phyloP scores from a whole-genome alignment of 2,113 vertebrate species.

The Chaetops frenatus region DNA sequence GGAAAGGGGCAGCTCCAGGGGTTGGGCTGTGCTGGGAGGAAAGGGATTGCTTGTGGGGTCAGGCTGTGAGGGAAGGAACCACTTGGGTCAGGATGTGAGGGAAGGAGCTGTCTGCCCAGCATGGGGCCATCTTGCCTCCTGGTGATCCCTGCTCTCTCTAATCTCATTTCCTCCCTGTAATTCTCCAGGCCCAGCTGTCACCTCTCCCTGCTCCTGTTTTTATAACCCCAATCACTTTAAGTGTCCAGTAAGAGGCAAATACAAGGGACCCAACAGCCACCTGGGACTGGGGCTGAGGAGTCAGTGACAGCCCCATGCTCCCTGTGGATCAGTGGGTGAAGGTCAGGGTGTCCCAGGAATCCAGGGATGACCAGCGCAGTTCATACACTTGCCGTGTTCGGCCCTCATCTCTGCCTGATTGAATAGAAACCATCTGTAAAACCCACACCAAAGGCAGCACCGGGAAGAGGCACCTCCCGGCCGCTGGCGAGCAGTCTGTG shows the following conservation, averaged over 20 bases:
- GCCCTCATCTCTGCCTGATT: accelerated
- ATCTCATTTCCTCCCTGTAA: background rate
- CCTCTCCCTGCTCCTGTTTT: background rate
- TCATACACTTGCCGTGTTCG: accelerated
- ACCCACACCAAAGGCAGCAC: background rate
- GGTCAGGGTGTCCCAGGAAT: background rate
- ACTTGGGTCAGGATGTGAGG: accelerated
- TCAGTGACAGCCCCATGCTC: accelerated
- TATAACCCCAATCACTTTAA: background rate
- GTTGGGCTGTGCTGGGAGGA: background rate
- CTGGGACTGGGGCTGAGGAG: background rate
- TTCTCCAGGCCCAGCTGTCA: background rate
- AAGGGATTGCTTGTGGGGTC: background rate
- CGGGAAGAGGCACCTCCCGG: background rate
- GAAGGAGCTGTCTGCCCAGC: background rate
- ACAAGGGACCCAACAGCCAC: accelerated
- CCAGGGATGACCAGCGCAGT: accelerated
- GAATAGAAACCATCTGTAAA: background rate
- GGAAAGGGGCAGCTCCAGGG: background rate
- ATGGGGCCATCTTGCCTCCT: background rate
- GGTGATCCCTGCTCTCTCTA: background rate
- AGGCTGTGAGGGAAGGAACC: accelerated
- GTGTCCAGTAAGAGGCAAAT: background rate
- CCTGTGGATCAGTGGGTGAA: background rate
- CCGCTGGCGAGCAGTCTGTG: background rate